Conservation (phyloP, 1,140 invertebrate species). For the Hycleus phaleratus region DNA sequence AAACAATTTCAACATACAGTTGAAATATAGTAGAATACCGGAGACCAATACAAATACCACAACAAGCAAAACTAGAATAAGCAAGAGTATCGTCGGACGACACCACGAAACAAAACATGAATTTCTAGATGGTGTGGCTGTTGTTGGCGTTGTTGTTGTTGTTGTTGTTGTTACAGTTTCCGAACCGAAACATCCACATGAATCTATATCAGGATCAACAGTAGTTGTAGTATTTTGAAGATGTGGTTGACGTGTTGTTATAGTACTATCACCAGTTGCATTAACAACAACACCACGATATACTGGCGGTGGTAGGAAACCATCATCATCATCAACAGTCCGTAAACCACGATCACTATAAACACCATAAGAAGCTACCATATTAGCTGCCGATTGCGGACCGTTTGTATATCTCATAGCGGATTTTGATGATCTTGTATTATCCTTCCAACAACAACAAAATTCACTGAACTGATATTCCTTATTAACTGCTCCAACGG, state of each 20-base stretch:
- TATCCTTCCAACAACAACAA: conserved; percentile 17
- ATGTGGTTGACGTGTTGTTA: conserved; percentile 27
- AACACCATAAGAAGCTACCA: conserved; percentile 44
- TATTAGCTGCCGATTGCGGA: conserved; percentile 24
- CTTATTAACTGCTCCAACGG: conserved; percentile 1
- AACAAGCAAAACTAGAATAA: conserved; percentile 42
- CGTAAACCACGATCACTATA: conserved; percentile 39
- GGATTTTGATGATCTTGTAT: conserved; percentile 6
- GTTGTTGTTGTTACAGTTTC: conserved; percentile 1
- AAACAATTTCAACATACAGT: conserved; percentile 42
- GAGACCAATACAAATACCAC: conserved; percentile 44
- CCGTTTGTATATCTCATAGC: conserved; percentile 25
- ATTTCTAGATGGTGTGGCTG: conserved; percentile 16
- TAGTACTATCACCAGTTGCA: conserved; percentile 43
- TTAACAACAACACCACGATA: conserved; percentile 49
- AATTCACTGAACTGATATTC: conserved; percentile 3
- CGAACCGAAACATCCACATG: conserved; percentile 20
- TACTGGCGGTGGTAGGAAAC: conserved; percentile 39
- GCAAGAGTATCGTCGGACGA: conserved; percentile 41
- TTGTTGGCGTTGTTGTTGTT: conserved; percentile 2
- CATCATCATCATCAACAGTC: conserved; percentile 45
- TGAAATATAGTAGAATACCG: conserved; percentile 45
- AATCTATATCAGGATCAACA: conserved; percentile 7
- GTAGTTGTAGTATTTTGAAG: neutral
- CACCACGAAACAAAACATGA: conserved; percentile 39